phyloP scores from a whole-genome alignment of 2,797 vertebrate genomes.

The Argyrosomus regius region DNA sequence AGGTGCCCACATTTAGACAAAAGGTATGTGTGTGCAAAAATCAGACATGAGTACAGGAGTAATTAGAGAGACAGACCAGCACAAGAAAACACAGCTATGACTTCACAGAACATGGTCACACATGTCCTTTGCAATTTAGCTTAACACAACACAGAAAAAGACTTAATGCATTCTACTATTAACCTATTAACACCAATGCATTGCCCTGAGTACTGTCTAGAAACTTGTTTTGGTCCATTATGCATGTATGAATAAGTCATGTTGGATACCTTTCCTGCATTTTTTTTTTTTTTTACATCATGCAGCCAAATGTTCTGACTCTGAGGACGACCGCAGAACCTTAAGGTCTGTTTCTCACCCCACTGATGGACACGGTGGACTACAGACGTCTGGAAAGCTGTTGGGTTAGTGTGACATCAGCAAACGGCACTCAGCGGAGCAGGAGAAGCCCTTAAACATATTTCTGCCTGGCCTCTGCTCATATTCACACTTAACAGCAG shows the following conservation, averaged over 20 bases:
- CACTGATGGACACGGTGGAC: constrained; percentile 52
- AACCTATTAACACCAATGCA: constrained; percentile 65
- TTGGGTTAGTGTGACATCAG: constrained; percentile 74
- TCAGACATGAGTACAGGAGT: constrained; percentile 68
- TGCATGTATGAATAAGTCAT: constrained; percentile 63
- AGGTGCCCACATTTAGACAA: constrained; percentile 67
- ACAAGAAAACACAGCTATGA: constrained; percentile 76
- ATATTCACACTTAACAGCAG: constrained; percentile 85
- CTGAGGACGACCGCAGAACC: constrained; percentile 48
- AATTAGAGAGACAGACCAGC: constrained; percentile 78
- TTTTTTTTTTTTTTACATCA: constrained; percentile 53
- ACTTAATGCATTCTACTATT: constrained; percentile 63
- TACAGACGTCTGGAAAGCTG: constrained; percentile 78
- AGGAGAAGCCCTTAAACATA: constrained; percentile 66
- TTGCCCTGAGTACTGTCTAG: constrained; percentile 42
- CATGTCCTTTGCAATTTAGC: constrained; percentile 74
- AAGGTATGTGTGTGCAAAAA: constrained; percentile 72
- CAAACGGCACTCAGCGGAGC: constrained; percentile 62
- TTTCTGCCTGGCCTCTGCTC: constrained; percentile 80
- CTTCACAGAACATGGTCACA: constrained; percentile 76
- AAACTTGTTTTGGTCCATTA: constrained; percentile 56
- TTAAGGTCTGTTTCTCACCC: constrained; percentile 62
- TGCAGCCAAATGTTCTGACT: constrained; percentile 59
- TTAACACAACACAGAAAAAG: constrained; percentile 72
- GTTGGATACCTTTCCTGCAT: constrained; percentile 46